These are phyloP conservation scores for Stercorarius parasiticus DNA, from an alignment of 2,113 vertebrate genomes.

Conservation along the genomic window DNA sequence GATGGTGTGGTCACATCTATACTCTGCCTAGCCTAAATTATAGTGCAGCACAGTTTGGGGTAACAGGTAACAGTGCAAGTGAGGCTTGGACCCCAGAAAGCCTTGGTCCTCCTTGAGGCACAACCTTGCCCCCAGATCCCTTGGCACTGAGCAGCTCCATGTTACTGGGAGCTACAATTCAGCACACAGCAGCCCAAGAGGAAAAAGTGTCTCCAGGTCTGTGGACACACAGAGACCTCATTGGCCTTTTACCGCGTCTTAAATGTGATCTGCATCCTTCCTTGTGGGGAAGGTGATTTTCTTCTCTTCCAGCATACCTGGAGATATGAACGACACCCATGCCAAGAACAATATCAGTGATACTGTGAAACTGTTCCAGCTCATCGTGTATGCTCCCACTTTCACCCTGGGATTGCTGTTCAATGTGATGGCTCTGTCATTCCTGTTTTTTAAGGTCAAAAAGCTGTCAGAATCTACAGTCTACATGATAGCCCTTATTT, in stretches of 20 bases:
- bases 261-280: neutral
- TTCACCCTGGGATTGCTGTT: slow-evolving; percentile 70
- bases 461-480: slow-evolving; percentile 70
- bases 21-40: neutral
- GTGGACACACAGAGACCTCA: neutral
- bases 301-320: neutral
- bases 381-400: slow-evolving; percentile 62
- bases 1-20: neutral
- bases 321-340: neutral
- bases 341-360: neutral
- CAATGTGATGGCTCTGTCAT: slow-evolving; percentile 69
- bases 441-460: slow-evolving; percentile 62
- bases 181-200: neutral
- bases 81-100: neutral
- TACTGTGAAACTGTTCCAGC: slow-evolving; percentile 57
- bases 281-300: neutral
- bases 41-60: neutral
- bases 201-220: neutral
- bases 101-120: neutral
- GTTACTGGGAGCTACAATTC: neutral
- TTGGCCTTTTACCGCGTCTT: fast-evolving
- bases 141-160: neutral
- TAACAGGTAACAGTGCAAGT: neutral
- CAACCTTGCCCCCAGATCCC: neutral
- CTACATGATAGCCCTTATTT: slow-evolving; percentile 71